Evolutionary conservation across 2,888 invertebrate species (phyloP).

Genomic region (Polydrusus cervinus): DNA sequence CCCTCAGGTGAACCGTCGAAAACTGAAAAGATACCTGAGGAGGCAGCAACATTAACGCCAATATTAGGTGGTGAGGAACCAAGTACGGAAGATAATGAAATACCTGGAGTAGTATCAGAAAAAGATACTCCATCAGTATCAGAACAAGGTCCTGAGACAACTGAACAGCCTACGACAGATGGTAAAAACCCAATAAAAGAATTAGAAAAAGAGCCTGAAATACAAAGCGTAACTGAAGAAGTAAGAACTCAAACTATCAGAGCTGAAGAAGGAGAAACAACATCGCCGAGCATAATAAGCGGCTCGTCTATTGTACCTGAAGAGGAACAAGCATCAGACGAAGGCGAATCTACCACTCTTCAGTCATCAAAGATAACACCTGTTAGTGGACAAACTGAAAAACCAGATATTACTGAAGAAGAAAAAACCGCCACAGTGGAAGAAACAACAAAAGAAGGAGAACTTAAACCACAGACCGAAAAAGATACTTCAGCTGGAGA

Average conservation of each 20-base stretch:
- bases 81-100: slow-evolving; percentile 38
- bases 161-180: slow-evolving; percentile 5
- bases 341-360: background rate
- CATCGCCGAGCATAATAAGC: background rate
- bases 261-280: background rate
- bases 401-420: slow-evolving; percentile 30
- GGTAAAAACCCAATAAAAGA: background rate
- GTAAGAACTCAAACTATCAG: background rate
- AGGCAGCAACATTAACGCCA: slow-evolving; percentile 35
- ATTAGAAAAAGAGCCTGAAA: slow-evolving; percentile 16
- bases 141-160: background rate
- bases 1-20: slow-evolving; percentile 32
- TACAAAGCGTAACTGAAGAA: background rate
- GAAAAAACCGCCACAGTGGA: slow-evolving; percentile 17
- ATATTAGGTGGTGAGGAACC: slow-evolving; percentile 45
- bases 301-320: background rate
- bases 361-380: background rate
- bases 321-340: slow-evolving; percentile 8
- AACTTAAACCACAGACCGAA: slow-evolving; percentile 40
- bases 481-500: slow-evolving; percentile 12
- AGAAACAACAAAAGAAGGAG: slow-evolving; percentile 4
- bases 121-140: background rate
- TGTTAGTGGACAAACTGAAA: slow-evolving; percentile 18
- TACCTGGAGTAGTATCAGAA: slow-evolving; percentile 42
- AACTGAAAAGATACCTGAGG: slow-evolving; percentile 21